These are phyloP conservation scores for Cheiracanthium punctorium DNA, from an alignment of 2,888 invertebrate genomes.

Conservation along the genomic window DNA sequence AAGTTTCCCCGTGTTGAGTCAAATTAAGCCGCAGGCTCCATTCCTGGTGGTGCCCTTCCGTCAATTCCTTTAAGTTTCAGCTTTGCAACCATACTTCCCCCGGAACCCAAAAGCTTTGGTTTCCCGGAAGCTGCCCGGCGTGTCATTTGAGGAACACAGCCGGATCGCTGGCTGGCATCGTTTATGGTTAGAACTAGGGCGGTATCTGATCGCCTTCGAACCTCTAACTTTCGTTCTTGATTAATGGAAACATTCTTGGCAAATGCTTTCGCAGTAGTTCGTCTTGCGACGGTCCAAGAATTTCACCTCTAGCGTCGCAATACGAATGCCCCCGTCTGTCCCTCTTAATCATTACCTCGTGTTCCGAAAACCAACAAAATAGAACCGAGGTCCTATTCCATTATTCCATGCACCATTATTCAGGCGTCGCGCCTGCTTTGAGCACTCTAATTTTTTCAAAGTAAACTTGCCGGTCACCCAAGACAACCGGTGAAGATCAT, in stretches of 20 bases:
- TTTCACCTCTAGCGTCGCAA: conserved; percentile 79
- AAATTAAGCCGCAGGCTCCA: conserved; percentile 82
- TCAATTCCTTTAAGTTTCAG: conserved; percentile 79
- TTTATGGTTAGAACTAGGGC: conserved; percentile 82
- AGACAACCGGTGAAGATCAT: conserved; percentile 37
- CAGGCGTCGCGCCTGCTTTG: no score
- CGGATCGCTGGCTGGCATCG: conserved; percentile 82
- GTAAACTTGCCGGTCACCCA: conserved; percentile 52
- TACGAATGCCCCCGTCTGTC: conserved; percentile 74
- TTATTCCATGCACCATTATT: no score
- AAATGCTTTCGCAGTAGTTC: conserved; percentile 82
- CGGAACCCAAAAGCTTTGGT: conserved; percentile 77
- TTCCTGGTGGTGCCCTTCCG: conserved; percentile 85
- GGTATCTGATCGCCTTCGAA: conserved; percentile 84
- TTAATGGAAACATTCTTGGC: conserved; percentile 83
- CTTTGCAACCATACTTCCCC: conserved; percentile 64
- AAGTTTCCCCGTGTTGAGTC: conserved; percentile 75
- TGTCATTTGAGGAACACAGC: conserved; percentile 80
- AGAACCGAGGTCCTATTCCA: conserved; percentile 54
- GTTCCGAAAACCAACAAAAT: conserved; percentile 40
- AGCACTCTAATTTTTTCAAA: conserved; percentile 47
- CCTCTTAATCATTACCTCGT: no score
- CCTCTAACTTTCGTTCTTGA: conserved; percentile 83
- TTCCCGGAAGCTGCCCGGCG: conserved; percentile 80
- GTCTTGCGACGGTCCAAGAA: conserved; percentile 81